These are phyloP conservation scores for Dryadula phaetusa DNA, from an alignment of 2,888 invertebrate genomes.

Conservation along the genomic window DNA sequence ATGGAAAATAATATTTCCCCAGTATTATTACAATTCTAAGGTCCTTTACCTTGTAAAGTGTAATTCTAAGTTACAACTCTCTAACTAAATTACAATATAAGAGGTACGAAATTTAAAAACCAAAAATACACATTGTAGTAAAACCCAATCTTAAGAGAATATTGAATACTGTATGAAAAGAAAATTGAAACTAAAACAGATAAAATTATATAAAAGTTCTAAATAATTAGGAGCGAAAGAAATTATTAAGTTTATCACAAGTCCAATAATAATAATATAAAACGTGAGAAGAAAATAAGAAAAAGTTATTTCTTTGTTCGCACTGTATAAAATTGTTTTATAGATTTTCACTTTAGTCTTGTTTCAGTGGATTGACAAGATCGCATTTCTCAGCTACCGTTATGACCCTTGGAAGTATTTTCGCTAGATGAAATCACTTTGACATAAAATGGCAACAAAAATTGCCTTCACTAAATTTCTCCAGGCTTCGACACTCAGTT, in stretches of 20 bases:
- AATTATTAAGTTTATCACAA: slow-evolving; percentile 14
- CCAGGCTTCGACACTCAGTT: slow-evolving; percentile 53
- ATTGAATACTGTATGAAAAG: not conserved
- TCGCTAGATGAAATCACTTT: slow-evolving; percentile 65
- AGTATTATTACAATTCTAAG: too few species aligned
- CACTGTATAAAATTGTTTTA: slow-evolving; percentile 7
- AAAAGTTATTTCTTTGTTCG: slow-evolving; percentile 9
- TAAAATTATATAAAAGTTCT: slow-evolving; percentile 16
- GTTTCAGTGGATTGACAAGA: slow-evolving; percentile 19
- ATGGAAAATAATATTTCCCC: too few species aligned
- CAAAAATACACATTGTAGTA: too few species aligned
- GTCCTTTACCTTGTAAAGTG: too few species aligned
- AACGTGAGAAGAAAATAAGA: slow-evolving; percentile 17
- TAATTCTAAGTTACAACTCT: too few species aligned
- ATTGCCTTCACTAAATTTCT: slow-evolving; percentile 66
- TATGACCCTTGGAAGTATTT: slow-evolving; percentile 54
- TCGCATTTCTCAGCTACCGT: slow-evolving; percentile 26
- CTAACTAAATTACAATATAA: too few species aligned
- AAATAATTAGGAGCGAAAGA: slow-evolving; percentile 13
- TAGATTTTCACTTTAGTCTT: slow-evolving; percentile 15
- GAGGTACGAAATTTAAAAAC: too few species aligned
- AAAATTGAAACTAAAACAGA: not conserved
- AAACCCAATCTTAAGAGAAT: not conserved
- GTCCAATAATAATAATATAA: slow-evolving; percentile 12
- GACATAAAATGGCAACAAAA: slow-evolving; percentile 70